phyloP scores from a whole-genome alignment of 2,888 invertebrate genomes.

The Dascillus cervinus region DNA sequence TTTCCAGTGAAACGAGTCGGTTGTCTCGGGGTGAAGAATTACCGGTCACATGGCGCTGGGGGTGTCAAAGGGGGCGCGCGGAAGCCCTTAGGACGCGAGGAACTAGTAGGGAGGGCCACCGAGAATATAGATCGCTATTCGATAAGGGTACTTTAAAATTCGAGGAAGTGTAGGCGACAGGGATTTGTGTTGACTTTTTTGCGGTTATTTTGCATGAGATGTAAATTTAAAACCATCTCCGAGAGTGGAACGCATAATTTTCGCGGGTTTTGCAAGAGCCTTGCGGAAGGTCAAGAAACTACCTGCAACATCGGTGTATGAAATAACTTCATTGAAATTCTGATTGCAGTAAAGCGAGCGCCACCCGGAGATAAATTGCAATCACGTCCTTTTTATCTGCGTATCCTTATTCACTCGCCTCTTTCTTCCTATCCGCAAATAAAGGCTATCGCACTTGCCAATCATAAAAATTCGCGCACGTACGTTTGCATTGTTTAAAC shows the following conservation, averaged over 20 bases:
- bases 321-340: conserved; percentile 9
- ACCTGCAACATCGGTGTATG: not conserved
- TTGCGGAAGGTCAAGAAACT: not conserved
- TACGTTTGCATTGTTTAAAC: conserved; percentile 19
- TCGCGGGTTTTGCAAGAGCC: not conserved
- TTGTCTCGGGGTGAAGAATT: conserved; percentile 42
- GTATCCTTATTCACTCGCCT: conserved; percentile 15
- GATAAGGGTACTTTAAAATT: conserved; percentile 34
- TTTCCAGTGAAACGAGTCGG: conserved; percentile 43
- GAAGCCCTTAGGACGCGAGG: conserved; percentile 17
- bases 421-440: conserved; percentile 15
- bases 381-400: conserved; percentile 20
- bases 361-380: conserved; percentile 19
- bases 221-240: no score
- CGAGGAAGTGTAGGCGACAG: conserved; percentile 30
- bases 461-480: conserved; percentile 23
- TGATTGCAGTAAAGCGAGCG: conserved; percentile 7
- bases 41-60: conserved; percentile 35
- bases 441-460: conserved; percentile 11
- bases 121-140: conserved; percentile 30
- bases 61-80: conserved; percentile 12
- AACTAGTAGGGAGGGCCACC: conserved; percentile 18
- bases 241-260: no score
- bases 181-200: conserved; percentile 27
- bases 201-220: conserved; percentile 21